A percentile compares a stretch with the other conserved stretches of the same genome.
phyloP scores from a whole-genome alignment of 2,888 invertebrate genomes.

The Atethmia centrago region DNA sequence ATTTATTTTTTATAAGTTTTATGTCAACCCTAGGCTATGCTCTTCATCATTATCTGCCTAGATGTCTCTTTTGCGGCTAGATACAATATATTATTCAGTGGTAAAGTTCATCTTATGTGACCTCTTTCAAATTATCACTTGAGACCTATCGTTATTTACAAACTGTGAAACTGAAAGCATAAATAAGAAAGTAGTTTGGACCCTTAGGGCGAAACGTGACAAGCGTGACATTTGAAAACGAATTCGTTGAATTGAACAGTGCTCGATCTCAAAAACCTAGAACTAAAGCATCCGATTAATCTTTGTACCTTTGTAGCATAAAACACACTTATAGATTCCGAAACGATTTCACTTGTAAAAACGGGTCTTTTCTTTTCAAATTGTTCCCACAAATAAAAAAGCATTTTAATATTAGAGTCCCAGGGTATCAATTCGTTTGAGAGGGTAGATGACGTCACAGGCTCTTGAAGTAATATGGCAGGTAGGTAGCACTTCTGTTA shows the following conservation, averaged over 20 bases:
- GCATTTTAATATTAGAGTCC: slow-evolving; percentile 38
- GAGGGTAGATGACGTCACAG: slow-evolving; percentile 48
- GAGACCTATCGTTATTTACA: slow-evolving; percentile 45
- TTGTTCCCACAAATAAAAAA: slow-evolving; percentile 43
- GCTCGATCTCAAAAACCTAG: slow-evolving; percentile 18
- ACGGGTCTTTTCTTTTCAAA: slow-evolving; percentile 40
- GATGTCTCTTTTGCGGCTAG: neutral
- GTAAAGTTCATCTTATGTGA: slow-evolving; percentile 5
- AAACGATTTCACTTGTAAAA: slow-evolving; percentile 57
- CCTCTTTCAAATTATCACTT: slow-evolving; percentile 18
- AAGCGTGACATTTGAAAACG: slow-evolving; percentile 9
- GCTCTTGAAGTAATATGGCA: slow-evolving; percentile 48
- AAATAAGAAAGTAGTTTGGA: slow-evolving; percentile 41
- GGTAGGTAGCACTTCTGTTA: slow-evolving; percentile 37
- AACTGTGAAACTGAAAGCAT: slow-evolving; percentile 21
- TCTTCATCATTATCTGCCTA: neutral
- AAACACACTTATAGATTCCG: slow-evolving; percentile 39
- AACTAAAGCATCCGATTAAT: slow-evolving; percentile 27
- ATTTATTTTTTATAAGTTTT: neutral
- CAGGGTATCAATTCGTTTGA: slow-evolving; percentile 49
- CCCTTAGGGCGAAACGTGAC: slow-evolving; percentile 37
- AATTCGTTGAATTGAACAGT: slow-evolving; percentile 34
- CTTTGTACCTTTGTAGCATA: slow-evolving; percentile 19
- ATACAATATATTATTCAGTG: slow-evolving; percentile 31
- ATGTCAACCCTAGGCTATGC: neutral